phyloP scores from a whole-genome alignment of 2,888 invertebrate species.

The Latrodectus hesperus region DNA sequence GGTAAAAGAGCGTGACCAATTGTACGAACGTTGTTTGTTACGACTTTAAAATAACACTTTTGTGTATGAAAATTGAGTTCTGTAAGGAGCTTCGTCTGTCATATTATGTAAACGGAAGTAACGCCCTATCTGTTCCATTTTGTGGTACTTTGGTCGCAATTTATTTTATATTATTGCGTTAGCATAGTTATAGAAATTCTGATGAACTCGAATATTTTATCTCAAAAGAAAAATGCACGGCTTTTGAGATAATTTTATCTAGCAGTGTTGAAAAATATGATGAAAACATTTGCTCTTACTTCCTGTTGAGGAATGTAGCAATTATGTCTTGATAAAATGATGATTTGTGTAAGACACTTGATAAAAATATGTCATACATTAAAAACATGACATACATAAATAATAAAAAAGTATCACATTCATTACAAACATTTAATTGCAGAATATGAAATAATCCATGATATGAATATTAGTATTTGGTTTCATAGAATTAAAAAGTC shows the following conservation, averaged over 20 bases:
- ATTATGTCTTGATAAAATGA: neutral
- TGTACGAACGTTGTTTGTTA: constrained; percentile 23
- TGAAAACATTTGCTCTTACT: neutral
- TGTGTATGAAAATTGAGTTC: constrained; percentile 6
- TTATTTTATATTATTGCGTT: neutral
- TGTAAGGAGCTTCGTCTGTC: constrained; percentile 8
- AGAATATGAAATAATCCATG: too few species aligned
- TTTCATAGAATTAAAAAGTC: too few species aligned
- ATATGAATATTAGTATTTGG: too few species aligned
- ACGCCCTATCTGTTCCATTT: neutral
- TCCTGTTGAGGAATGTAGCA: neutral
- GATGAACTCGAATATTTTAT: neutral
- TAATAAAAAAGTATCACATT: too few species aligned
- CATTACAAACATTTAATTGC: too few species aligned
- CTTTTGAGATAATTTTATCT: neutral
- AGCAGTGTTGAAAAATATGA: neutral
- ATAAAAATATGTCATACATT: too few species aligned
- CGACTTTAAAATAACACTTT: constrained; percentile 38
- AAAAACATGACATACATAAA: too few species aligned
- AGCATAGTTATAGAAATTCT: neutral
- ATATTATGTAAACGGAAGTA: constrained; percentile 42
- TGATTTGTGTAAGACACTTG: too few species aligned
- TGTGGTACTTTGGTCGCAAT: constrained; percentile 5
- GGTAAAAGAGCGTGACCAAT: constrained; percentile 5
- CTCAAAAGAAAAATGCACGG: neutral